A percentile compares a stretch with the other conserved stretches of the same genome.
These are phyloP conservation scores for Ophiodon elongatus DNA, from an alignment of 2,113 vertebrate genomes.

Conservation along the genomic window DNA sequence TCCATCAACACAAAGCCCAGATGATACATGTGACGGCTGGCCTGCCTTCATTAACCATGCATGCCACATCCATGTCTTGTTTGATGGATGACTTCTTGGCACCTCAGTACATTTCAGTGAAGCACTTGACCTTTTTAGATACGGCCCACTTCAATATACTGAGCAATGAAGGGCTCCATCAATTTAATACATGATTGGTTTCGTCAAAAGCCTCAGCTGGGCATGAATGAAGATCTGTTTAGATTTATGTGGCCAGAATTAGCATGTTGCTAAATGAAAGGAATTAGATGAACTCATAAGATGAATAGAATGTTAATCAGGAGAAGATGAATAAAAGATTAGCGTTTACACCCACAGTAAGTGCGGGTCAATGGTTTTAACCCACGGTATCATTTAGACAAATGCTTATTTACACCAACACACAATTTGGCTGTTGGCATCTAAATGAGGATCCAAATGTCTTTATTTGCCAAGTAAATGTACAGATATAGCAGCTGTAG, in stretches of 20 bases:
- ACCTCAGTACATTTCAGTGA: slow-evolving; percentile 65
- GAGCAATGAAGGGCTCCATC: slow-evolving; percentile 59
- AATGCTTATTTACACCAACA: slow-evolving; percentile 22
- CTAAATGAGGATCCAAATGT: neutral
- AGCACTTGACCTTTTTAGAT: slow-evolving; percentile 77
- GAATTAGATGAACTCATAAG: slow-evolving; percentile 37
- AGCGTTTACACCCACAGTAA: slow-evolving; percentile 28
- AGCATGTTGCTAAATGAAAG: slow-evolving; percentile 49
- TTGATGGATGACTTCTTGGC: slow-evolving; percentile 73
- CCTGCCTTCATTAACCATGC: slow-evolving; percentile 62
- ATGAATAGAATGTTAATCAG: slow-evolving; percentile 50
- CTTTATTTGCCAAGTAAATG: slow-evolving; percentile 4
- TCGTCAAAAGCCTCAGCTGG: slow-evolving; percentile 35
- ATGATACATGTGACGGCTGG: slow-evolving; percentile 31
- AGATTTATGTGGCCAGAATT: slow-evolving; percentile 42
- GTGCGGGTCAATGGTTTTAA: slow-evolving; percentile 58
- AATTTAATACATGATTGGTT: slow-evolving; percentile 69
- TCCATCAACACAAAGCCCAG: slow-evolving; percentile 45
- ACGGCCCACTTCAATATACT: slow-evolving; percentile 67
- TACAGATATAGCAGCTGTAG: slow-evolving; percentile 5
- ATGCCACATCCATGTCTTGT: slow-evolving; percentile 52
- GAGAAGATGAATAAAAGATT: slow-evolving; percentile 57
- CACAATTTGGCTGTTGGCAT: neutral
- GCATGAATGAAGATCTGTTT: slow-evolving; percentile 24
- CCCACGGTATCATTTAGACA: slow-evolving; percentile 29